Base-by-base conservation (phyloP, 2,797 vertebrate species). In the Anableps anableps region DNA sequence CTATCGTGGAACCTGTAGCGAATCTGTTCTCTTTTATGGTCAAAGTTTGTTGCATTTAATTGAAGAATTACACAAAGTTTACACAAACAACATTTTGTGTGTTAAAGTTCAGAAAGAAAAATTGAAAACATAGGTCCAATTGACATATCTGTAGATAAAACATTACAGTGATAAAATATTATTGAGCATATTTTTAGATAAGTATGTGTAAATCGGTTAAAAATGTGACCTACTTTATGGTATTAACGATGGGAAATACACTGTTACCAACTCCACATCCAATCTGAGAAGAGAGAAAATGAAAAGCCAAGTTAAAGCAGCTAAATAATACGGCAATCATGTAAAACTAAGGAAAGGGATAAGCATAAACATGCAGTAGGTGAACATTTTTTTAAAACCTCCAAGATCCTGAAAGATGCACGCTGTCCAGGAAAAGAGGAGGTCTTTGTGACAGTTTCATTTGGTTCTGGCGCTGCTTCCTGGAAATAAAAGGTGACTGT, bases 231-330 rank as follows among this genome's bases (percentile, higher is more conserved):
- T 90, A 99, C 97, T 96, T 95, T 8, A 97, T 94, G 85, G 94
- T 93, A 76, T 94, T 95, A 90, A 98, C 80, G 85, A 99, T 96
- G 74, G 97, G 98, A 94, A 98, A 97, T 62, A 97, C 96, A 88
- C 97, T 98, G 95, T 98, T 99, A 81, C 98, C 98, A 89, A 96
- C 97, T 66, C 97, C 97, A 94, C 98, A 98, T 83, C 97, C 97
- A 92, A 98, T 96, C 97, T 99, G 93, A 89, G 91, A 95, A 85
- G 43, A 88, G 36, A 89, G 21, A 89, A 78, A 75, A 81, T 21
- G 1, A 4, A 60, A 45, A 73, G 50, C 29, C 73, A 17, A 29
- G 5, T 75, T 23, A 55, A 7, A 62, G 47, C 8, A 53, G 8
- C 64, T 80, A 75, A 72, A 43, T 29, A 43, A 78, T 26, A 79